Conservation (phyloP, 2,888 invertebrate species). For the Drosophila lacicola region DNA sequence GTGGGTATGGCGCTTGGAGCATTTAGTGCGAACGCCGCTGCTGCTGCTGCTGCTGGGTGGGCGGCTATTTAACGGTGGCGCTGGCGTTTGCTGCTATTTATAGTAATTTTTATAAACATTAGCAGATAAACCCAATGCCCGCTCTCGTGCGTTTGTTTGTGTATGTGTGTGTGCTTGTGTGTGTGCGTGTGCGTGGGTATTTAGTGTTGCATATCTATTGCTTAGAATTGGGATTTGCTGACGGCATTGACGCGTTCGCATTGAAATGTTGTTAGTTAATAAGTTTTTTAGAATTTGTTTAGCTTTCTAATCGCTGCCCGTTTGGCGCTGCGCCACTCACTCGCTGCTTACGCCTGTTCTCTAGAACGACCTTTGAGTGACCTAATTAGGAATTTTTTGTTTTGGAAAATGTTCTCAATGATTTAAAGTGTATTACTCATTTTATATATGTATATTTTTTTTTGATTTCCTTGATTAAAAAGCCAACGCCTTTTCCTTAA, state of each 20-base stretch:
- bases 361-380: slow-evolving; percentile 55
- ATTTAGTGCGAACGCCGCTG: slow-evolving; percentile 23
- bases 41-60: slow-evolving; percentile 44
- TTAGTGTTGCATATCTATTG: slow-evolving; percentile 43
- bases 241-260: slow-evolving; percentile 51
- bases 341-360: slow-evolving; percentile 27
- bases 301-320: slow-evolving; percentile 48
- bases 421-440: slow-evolving; percentile 7
- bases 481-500: background rate
- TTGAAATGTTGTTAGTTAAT: slow-evolving; percentile 54
- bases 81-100: slow-evolving; percentile 67
- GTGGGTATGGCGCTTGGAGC: slow-evolving; percentile 43
- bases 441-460: background rate
- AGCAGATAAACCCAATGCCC: slow-evolving; percentile 66
- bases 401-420: slow-evolving; percentile 14
- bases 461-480: no score
- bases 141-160: slow-evolving; percentile 12
- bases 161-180: background rate
- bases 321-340: slow-evolving; percentile 39
- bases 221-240: slow-evolving; percentile 52
- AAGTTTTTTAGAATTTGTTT: slow-evolving; percentile 50
- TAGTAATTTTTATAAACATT: slow-evolving; percentile 75
- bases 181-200: slow-evolving; percentile 31
- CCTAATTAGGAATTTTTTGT: slow-evolving; percentile 50
- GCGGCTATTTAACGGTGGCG: slow-evolving; percentile 57